A percentile compares a stretch with the other conserved stretches of the same genome.
These are phyloP conservation scores for Macquaria ambigua DNA, from an alignment of 2,113 vertebrate species.

Conservation along the genomic window DNA sequence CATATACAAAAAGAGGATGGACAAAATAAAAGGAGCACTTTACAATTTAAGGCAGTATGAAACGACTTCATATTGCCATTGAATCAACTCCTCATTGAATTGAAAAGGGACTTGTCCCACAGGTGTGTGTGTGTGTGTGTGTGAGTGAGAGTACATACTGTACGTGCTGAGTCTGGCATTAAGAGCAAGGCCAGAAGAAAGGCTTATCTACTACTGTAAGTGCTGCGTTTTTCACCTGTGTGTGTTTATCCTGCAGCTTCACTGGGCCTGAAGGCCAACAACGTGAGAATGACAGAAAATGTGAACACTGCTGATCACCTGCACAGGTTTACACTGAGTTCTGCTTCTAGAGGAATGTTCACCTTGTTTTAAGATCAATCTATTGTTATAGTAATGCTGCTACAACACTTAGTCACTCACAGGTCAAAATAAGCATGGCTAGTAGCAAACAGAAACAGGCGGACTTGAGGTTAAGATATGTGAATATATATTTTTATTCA, in stretches of 20 bases:
- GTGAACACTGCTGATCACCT: not conserved
- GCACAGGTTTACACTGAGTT: not conserved
- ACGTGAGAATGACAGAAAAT: not conserved
- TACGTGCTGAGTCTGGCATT: not conserved
- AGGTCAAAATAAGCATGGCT: not conserved
- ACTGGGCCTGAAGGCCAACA: not conserved
- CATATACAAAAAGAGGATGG: not conserved
- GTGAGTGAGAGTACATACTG: too few relatives aligned
- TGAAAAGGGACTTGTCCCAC: not conserved
- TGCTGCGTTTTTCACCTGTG: not conserved
- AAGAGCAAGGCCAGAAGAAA: not conserved
- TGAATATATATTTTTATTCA: conserved; percentile 6
- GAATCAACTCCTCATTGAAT: not conserved
- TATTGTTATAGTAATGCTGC: not conserved
- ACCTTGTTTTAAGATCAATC: not conserved
- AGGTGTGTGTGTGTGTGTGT: not conserved
- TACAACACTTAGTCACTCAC: not conserved
- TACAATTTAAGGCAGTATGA: not conserved
- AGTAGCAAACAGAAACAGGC: not conserved
- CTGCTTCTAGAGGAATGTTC: not conserved
- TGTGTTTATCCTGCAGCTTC: not conserved
- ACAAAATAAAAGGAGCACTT: not conserved
- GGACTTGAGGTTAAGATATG: too few relatives aligned
- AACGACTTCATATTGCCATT: not conserved
- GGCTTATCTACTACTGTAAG: not conserved